Evolutionary conservation across 2,797 vertebrate genomes (phyloP), one percentile per base, ranked within the genome.

Genomic region (Rhodeus uyekii): DNA sequence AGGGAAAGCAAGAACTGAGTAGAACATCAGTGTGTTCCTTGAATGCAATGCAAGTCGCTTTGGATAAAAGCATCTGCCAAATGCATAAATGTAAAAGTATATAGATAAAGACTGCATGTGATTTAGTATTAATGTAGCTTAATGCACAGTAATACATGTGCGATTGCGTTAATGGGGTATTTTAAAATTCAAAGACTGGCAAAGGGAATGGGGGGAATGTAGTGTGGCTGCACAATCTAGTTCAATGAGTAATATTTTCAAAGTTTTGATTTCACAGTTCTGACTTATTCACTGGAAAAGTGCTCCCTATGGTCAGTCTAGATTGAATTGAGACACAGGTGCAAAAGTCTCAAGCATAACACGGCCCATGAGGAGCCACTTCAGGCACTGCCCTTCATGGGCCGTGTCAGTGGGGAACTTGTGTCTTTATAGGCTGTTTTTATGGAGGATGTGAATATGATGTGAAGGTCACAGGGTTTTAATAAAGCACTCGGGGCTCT

Each of bases 381-480:
- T 34, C 38, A 32, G 53, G 4, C 22, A 22, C 3, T 84, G 76
- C 34, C 32, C 76, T 55, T 78, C 50, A 27, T 27, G 64, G 44
- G 53, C 55, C 64, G 2, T 84, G 83, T 81, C 36, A 64, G 55
- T 42, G 5, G 53, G 32, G 53, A 81, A 76, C 22, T 24, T 64
- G 34, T 50, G 74, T 69, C 64, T 65, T 75, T 68, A 67, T 78
- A 27, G 58, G 22, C 74, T 44, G 84, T 86, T 73, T 87, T 86
- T 88, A 74, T 86, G 65, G 38, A 87, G 88, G 64, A 71, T 74
- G 76, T 85, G 80, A 78, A 84, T 79, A 82, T 65, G 53, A 67
- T 77, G 80, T 36, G 84, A 87, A 89, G 86, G 58, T 80, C 78
- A 82, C 83, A 39, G 86, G 83, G 83, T 78, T 71, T 88, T 87